Percentiles rank a stretch among this genome's conserved stretches.
phyloP scores from a whole-genome alignment of 2,113 vertebrate genomes.

The Salvator merianae region DNA sequence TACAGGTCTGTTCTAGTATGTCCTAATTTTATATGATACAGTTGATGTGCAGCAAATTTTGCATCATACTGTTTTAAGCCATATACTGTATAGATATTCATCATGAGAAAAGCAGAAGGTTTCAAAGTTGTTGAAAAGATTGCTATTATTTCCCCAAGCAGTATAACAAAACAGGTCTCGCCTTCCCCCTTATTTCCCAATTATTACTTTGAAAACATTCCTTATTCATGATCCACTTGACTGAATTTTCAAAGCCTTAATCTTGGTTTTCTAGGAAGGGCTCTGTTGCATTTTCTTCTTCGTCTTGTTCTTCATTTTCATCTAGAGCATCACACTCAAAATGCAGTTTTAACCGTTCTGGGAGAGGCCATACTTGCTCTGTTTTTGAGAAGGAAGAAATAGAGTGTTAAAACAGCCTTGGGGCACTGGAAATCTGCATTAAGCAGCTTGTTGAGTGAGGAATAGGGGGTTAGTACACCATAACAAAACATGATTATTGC shows the following conservation, averaged over 20 bases:
- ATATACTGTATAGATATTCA: no score
- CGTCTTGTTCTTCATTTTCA: not conserved
- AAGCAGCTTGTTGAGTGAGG: no score
- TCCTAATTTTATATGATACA: no score
- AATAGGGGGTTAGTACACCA: not conserved
- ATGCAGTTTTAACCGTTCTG: not conserved
- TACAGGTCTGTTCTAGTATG: no score
- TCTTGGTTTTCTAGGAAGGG: not conserved
- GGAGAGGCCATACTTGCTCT: slow-evolving; percentile 44
- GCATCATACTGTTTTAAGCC: not conserved
- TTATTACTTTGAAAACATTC: not conserved
- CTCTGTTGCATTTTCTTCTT: not conserved
- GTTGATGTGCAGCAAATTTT: not conserved
- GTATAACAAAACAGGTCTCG: not conserved
- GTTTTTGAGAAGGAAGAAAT: not conserved
- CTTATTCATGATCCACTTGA: not conserved
- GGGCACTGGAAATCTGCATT: not conserved
- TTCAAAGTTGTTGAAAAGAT: not conserved
- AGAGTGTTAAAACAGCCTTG: not conserved
- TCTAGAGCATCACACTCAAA: not conserved
- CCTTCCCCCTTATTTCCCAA: not conserved
- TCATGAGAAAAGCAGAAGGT: not conserved
- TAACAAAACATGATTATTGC: not conserved
- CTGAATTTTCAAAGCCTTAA: not conserved
- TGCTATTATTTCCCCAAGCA: not conserved